Evolutionary conservation across 2,888 invertebrate genomes (phyloP), one percentile per base, ranked within the genome.

Genomic region (Poecilobothrus nobilitatus): DNA sequence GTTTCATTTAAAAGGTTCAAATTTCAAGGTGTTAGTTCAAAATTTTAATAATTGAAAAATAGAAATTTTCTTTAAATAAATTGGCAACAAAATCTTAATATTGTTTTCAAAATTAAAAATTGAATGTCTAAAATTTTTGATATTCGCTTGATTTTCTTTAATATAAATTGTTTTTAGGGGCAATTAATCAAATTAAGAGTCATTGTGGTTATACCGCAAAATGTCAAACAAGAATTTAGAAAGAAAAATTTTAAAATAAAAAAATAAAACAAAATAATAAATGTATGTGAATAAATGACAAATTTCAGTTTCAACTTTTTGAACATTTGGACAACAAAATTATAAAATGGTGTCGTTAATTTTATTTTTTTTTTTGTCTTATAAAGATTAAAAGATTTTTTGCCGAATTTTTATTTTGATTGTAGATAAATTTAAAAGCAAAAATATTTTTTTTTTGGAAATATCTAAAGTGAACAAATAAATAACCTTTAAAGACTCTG

Each of bases 321-420:
- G 53, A 53, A 53, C 53, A 53, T 53, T 53, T 53, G 12, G 18
- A 53, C 53, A 53, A 53, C 53, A 53, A 53, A 53, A 53, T 53
- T 53, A 53, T 53, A 53, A 15, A 53, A 53, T 53, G 53, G n/a
- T 18, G 18, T 53, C 53, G 53, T 53, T 53, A 53, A 53, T 53
- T 53, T 53, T 53, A 18, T 53, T 18, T 53, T 41, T 12, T 41
- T 41, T 41, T 9, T 41, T 41, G 9, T 41, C 7, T 15, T 41
- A 4, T 27, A 27, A 27, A 27, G 27, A 27, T 27, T 27, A 27
- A 27, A 27, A 27, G 27, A 27, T 27, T 27, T 27, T 27, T 4
- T 27, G 27, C 27, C 27, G 27, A 27, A n/a, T 27, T 27, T 27
- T 27, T 27, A 5, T 27, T 27, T 27, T 27, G 27, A 27, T 53